These are phyloP conservation scores for Liposcelis brunnea DNA, from an alignment of 2,888 invertebrate species.

Conservation along the genomic window DNA sequence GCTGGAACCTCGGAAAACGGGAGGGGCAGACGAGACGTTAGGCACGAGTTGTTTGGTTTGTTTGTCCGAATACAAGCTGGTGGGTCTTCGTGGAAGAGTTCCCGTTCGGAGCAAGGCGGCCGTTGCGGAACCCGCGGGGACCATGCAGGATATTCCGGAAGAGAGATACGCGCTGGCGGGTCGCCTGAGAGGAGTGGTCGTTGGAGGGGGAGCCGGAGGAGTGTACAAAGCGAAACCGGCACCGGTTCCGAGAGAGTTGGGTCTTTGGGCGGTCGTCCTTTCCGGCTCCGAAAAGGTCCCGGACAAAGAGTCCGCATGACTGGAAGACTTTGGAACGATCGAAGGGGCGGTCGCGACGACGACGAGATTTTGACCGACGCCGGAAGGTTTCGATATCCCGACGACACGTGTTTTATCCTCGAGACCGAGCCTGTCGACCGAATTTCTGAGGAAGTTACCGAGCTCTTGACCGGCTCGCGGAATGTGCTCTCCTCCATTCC, in stretches of 20 bases:
- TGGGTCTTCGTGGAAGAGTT: background rate
- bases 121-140: background rate
- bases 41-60: too few relatives aligned
- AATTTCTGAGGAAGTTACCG: too few relatives aligned
- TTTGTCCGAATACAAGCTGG: background rate
- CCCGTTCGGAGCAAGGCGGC: background rate
- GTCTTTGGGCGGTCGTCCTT: conserved; percentile 14
- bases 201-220: conserved; percentile 31
- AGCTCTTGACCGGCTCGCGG: background rate
- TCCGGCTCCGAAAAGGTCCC: conserved; percentile 17
- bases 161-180: conserved; percentile 7
- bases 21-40: too few relatives aligned
- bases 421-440: too few relatives aligned
- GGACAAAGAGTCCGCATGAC: conserved; percentile 18
- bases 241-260: conserved; percentile 21
- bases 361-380: too few relatives aligned
- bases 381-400: too few relatives aligned
- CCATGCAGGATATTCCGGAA: conserved; percentile 15
- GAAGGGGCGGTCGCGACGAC: too few relatives aligned
- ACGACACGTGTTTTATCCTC: too few relatives aligned
- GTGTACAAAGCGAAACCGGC: conserved; percentile 36
- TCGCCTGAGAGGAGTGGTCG: conserved; percentile 18
- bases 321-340: conserved; percentile 2
- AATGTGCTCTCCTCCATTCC: background rate
- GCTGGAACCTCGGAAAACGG: conserved; percentile 8